phyloP scores from a whole-genome alignment of 35 echinoderm and acorn worm genomes.

The Apostichopus californicus region DNA sequence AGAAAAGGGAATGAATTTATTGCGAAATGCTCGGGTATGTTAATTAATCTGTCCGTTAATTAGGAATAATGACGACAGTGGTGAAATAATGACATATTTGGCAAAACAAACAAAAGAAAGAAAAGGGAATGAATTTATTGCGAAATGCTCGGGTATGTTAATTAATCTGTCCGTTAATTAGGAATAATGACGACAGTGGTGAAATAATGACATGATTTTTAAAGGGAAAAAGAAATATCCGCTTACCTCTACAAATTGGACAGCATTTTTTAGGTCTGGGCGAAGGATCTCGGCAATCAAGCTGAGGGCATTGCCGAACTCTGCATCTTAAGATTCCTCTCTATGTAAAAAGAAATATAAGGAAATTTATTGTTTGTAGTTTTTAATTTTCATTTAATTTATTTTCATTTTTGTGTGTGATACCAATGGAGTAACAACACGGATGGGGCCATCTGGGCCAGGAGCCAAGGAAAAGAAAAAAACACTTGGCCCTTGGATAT shows the following conservation, averaged over 20 bases:
- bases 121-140: background rate
- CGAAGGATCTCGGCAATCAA: constrained; percentile 48
- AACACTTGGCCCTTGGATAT: too few relatives aligned
- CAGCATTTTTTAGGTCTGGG: constrained; percentile 44
- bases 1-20: background rate
- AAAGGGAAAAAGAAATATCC: background rate
- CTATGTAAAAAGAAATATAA: background rate
- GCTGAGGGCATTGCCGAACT: constrained; percentile 17
- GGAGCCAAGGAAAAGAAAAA: too few relatives aligned
- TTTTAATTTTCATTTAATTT: background rate
- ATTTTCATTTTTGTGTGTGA: too few relatives aligned
- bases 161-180: too few relatives aligned
- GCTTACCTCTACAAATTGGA: constrained; percentile 53
- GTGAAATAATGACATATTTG: too few relatives aligned
- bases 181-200: too few relatives aligned
- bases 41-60: too few relatives aligned
- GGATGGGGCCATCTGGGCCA: too few relatives aligned
- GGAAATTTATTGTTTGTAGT: background rate
- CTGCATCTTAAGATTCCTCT: constrained; percentile 30
- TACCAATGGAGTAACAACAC: too few relatives aligned
- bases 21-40: background rate
- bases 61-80: too few relatives aligned
- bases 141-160: background rate
- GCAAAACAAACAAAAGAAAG: background rate
- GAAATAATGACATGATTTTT: too few relatives aligned